Evolutionary conservation across 2,797 vertebrate genomes (phyloP).

Genomic region (Selene dorsalis): DNA sequence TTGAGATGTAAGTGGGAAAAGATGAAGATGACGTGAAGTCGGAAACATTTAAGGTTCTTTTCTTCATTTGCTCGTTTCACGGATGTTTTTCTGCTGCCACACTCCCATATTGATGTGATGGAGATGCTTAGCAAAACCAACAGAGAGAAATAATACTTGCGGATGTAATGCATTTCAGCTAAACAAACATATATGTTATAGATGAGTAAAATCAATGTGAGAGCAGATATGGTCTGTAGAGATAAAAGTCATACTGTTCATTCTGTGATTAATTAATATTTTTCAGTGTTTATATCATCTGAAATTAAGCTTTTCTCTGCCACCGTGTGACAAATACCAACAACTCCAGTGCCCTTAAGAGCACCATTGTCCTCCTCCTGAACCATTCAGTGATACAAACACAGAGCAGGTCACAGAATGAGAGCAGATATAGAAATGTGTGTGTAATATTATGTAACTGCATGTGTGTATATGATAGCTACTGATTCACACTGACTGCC

Average conservation of each 20-base stretch:
- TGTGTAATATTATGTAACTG: slow-evolving; percentile 60
- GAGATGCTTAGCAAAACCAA: slow-evolving; percentile 21
- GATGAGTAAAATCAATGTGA: slow-evolving; percentile 20
- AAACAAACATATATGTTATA: slow-evolving; percentile 37
- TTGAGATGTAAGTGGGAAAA: slow-evolving; percentile 25
- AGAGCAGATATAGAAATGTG: slow-evolving; percentile 64
- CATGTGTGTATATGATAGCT: slow-evolving; percentile 71
- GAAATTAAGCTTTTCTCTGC: slow-evolving; percentile 53
- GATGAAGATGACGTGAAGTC: neutral
- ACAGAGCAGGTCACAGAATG: slow-evolving; percentile 68
- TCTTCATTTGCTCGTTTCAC: slow-evolving; percentile 3
- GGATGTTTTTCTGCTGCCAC: slow-evolving; percentile 14
- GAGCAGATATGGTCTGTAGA: slow-evolving; percentile 37
- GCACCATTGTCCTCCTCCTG: slow-evolving; percentile 60
- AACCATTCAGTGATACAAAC: slow-evolving; percentile 82
- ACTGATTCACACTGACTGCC: slow-evolving; percentile 71
- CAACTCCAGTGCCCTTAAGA: slow-evolving; percentile 51
- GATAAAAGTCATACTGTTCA: slow-evolving; percentile 50
- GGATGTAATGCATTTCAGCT: slow-evolving; percentile 27
- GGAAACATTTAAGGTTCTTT: neutral
- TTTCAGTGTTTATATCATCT: slow-evolving; percentile 44
- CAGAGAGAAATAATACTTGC: slow-evolving; percentile 29
- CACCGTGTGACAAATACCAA: slow-evolving; percentile 64
- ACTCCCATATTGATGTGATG: neutral
- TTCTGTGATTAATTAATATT: slow-evolving; percentile 47